These are phyloP conservation scores for Cladopsammia gracilis DNA, from an alignment of 64 coral and sea anemone genomes.

Conservation along the genomic window DNA sequence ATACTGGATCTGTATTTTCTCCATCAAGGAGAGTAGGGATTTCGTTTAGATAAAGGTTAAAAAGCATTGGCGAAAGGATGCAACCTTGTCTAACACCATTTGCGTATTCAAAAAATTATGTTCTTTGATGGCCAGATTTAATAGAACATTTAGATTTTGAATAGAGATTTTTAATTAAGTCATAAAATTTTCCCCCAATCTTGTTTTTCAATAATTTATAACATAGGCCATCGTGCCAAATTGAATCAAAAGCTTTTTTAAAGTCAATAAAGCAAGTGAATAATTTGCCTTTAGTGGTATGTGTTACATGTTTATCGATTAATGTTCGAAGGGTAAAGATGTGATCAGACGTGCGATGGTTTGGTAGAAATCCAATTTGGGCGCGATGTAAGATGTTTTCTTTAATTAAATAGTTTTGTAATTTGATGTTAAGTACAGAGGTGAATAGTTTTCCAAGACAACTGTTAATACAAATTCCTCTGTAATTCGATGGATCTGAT, in stretches of 20 bases:
- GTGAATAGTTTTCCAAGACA: slow-evolving; percentile 21
- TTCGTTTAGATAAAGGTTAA: too few relatives aligned
- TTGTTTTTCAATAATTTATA: background rate
- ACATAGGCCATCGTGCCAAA: background rate
- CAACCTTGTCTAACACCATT: too few relatives aligned
- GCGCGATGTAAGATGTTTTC: slow-evolving; percentile 1
- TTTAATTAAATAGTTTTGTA: background rate
- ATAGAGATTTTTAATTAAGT: too few relatives aligned
- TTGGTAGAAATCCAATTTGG: slow-evolving; percentile 36
- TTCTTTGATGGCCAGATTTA: too few relatives aligned
- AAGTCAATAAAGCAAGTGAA: slow-evolving; percentile 10
- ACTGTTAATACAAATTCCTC: slow-evolving; percentile 39
- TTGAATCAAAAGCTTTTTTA: slow-evolving; percentile 44
- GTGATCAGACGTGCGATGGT: slow-evolving; percentile 39
- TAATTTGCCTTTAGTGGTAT: background rate
- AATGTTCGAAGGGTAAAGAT: slow-evolving; percentile 31
- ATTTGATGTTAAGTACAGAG: slow-evolving; percentile 4
- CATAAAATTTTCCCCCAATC: background rate
- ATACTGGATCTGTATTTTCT: too few relatives aligned
- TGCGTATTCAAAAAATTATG: too few relatives aligned
- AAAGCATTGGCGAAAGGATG: too few relatives aligned
- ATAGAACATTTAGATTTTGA: too few relatives aligned
- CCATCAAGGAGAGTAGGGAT: too few relatives aligned
- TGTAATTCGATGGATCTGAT: slow-evolving; percentile 33
- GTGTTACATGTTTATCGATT: slow-evolving; percentile 12